phyloP scores from a whole-genome alignment of 2,888 invertebrate species.

The Himalopsyche anomala region DNA sequence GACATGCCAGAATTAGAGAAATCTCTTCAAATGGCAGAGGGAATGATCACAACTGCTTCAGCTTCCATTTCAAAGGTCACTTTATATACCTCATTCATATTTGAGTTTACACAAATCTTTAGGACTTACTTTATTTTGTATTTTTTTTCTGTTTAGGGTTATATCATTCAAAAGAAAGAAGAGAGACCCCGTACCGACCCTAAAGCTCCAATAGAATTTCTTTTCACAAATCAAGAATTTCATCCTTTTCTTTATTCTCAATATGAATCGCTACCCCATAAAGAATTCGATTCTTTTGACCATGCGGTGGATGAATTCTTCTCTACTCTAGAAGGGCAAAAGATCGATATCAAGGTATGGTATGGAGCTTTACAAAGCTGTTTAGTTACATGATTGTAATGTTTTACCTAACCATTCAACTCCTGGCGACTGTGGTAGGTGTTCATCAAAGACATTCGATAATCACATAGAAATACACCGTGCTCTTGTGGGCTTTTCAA shows the following conservation, averaged over 20 bases:
- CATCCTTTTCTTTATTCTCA: slow-evolving; percentile 92
- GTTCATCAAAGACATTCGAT: too few species aligned
- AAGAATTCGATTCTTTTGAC: slow-evolving; percentile 87
- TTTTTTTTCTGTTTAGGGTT: slow-evolving; percentile 78
- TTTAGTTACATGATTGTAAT: too few species aligned
- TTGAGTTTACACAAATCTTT: background rate
- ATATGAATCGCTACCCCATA: slow-evolving; percentile 77
- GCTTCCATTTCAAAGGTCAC: slow-evolving; percentile 77
- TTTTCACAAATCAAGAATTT: slow-evolving; percentile 92
- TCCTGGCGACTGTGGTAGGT: too few species aligned
- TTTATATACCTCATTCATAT: background rate
- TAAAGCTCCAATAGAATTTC: slow-evolving; percentile 76
- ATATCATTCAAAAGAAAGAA: slow-evolving; percentile 90
- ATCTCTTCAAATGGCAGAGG: slow-evolving; percentile 84
- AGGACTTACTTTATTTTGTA: too few species aligned
- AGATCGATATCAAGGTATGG: slow-evolving; percentile 88
- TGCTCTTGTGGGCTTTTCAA: background rate
- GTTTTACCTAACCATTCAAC: too few species aligned
- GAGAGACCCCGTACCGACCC: slow-evolving; percentile 76
- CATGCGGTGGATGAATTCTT: slow-evolving; percentile 97
- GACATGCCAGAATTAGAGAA: slow-evolving; percentile 80
- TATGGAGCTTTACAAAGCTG: background rate
- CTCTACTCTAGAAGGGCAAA: slow-evolving; percentile 95
- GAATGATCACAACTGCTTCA: slow-evolving; percentile 78
- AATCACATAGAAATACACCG: background rate